Evolutionary conservation across 2,113 vertebrate species (phyloP), one percentile per base, ranked within the genome.

Genomic region (Morone saxatilis): DNA sequence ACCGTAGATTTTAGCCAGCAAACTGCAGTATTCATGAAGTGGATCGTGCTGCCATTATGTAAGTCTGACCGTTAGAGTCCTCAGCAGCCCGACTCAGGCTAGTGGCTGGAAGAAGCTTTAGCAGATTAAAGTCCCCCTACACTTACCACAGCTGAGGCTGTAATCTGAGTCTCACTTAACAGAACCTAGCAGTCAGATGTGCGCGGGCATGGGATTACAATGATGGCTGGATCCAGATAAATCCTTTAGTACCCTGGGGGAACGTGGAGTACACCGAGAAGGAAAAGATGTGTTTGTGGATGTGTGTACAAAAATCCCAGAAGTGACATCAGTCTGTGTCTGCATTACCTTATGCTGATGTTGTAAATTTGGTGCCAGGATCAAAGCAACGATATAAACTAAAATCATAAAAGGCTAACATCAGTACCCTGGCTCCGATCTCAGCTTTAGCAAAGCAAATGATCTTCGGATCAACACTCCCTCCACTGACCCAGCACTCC

Each of bases 141-240:
- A 87, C 86, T 91, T 78, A 83, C 56, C 78, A 68, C 80, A 78
- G 85, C 80, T 62, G 76, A 82, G 65, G 68, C 81, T 62, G 72
- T 92, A 92, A 92, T 92, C 91, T 68, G 86, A 90, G 80, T 85
- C 87, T 90, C 85, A 89, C 81, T 92, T 85, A 88, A 66, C 76
- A 72, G 65, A 70, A 90, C 71, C 80, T 81, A 69, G 71, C 41
- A 80, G 73, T 90, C 87, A 78, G 78, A 90, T 83, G 80, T 80
- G 88, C 17, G 76, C 61, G 66, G 78, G 68, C 17, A 60, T 65
- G 61, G 88, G 91, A 93, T 95, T 93, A 93, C 80, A 84, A 86
- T 51, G 86, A 89, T 45, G 72, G 78, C 82, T 41, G 63, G 71
- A 31, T 79, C n/a, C 73, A 73, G 85, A 89, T 93, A 88, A 91